Evolutionary conservation across 2,797 vertebrate genomes (phyloP).

Genomic region (Threskiornis aethiopicus): DNA sequence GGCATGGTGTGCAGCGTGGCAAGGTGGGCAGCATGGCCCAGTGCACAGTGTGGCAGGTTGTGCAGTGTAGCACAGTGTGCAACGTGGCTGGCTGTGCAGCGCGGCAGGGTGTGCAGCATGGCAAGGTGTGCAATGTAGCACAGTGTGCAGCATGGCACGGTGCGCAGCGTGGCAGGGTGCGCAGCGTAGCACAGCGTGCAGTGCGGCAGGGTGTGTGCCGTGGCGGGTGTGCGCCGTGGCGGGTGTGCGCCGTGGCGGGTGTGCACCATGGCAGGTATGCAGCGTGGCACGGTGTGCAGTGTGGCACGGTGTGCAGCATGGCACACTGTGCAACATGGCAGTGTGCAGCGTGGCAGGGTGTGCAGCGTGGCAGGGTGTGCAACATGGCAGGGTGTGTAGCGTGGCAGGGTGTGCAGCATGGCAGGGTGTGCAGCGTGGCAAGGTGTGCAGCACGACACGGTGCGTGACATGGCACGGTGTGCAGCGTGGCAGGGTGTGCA

Average conservation of each 20-base stretch:
- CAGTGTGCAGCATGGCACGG: rapidly evolving
- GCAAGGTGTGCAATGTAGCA: rapidly evolving
- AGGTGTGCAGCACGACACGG: rapidly evolving
- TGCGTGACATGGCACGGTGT: not conserved
- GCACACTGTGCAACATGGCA: no score
- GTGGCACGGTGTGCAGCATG: no score
- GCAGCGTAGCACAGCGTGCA: no score
- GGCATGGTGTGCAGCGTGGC: not conserved
- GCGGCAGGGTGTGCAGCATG: not conserved
- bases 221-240: no score
- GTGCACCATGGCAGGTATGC: no score
- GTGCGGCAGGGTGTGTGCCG: rapidly evolving
- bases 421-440: no score
- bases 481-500: not conserved
- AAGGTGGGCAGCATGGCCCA: rapidly evolving
- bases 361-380: not conserved
- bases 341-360: rapidly evolving
- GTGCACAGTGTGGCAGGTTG: not conserved
- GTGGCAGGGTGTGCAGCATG: not conserved
- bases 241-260: rapidly evolving
- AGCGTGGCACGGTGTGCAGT: rapidly evolving
- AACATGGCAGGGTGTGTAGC: no score
- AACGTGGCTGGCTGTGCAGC: no score
- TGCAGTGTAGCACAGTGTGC: no score
- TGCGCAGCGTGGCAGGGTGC: rapidly evolving